phyloP scores from a whole-genome alignment of 2,888 invertebrate genomes.

The Phortica magna region DNA sequence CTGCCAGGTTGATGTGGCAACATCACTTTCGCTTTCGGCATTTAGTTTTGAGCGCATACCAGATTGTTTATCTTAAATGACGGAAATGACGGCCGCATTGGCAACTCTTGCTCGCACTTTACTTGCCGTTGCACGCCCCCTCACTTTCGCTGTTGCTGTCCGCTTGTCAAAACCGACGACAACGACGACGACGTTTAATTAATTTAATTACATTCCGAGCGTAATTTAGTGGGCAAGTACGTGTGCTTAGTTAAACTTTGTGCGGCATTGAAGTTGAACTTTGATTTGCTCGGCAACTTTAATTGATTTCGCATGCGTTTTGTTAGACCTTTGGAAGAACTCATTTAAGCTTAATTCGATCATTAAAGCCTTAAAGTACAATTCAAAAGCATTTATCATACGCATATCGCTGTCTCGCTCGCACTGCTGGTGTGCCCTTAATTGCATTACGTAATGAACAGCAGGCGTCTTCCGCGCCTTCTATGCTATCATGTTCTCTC shows the following conservation, averaged over 20 bases:
- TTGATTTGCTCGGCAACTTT: slow-evolving; percentile 40
- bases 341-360: too few species aligned
- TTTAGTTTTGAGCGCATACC: background rate
- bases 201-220: slow-evolving; percentile 75
- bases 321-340: background rate
- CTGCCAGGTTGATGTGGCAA: too few species aligned
- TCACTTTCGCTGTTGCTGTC: too few species aligned
- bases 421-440: background rate
- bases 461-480: background rate
- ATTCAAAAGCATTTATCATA: background rate
- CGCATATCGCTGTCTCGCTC: background rate
- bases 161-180: background rate
- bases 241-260: slow-evolving; percentile 55
- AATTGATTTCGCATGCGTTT: slow-evolving; percentile 54
- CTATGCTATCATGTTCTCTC: background rate
- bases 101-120: slow-evolving; percentile 49
- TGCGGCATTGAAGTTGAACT: slow-evolving; percentile 41
- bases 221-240: slow-evolving; percentile 68
- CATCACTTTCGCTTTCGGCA: slow-evolving; percentile 4
- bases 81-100: too few species aligned
- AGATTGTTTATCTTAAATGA: slow-evolving; percentile 68
- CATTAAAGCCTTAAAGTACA: too few species aligned
- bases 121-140: slow-evolving; percentile 14
- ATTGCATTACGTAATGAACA: slow-evolving; percentile 16
- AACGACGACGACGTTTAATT: slow-evolving; percentile 65